A percentile compares a stretch with the other conserved stretches of the same genome.
Conservation (phyloP, 2,797 vertebrate species). For the Typhlichthys subterraneus region DNA sequence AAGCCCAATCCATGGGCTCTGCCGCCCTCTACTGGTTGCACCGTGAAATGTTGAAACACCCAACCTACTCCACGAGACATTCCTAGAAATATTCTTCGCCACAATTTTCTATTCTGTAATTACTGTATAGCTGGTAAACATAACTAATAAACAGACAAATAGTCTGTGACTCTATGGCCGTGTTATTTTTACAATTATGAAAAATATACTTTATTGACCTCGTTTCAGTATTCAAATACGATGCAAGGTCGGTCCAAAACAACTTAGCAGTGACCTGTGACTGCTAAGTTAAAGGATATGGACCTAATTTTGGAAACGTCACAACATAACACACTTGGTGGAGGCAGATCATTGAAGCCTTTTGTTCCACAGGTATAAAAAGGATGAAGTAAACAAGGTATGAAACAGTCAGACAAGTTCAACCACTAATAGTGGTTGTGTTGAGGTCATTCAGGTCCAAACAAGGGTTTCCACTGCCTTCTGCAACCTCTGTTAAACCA, state of each 20-base stretch:
- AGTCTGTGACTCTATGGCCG: not conserved
- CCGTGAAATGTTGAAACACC: not conserved
- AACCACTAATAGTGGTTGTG: not conserved
- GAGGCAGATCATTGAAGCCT: too few relatives aligned
- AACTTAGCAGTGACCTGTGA: too few relatives aligned
- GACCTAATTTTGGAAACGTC: too few relatives aligned
- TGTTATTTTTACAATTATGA: not conserved
- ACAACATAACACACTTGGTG: too few relatives aligned
- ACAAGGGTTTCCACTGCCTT: not conserved
- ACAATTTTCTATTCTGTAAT: too few relatives aligned
- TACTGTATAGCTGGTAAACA: too few relatives aligned
- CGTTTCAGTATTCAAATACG: not conserved
- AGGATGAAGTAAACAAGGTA: not conserved
- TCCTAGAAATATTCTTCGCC: too few relatives aligned
- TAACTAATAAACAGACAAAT: not conserved
- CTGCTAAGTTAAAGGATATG: too few relatives aligned
- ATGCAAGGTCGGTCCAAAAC: too few relatives aligned
- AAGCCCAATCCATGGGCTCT: not conserved
- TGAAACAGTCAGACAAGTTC: not conserved
- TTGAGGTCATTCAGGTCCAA: not conserved
- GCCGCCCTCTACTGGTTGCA: constrained; percentile 22
- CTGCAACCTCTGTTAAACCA: not conserved
- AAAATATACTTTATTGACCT: not conserved
- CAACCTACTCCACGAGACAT: not conserved
- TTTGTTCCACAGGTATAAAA: too few relatives aligned